These are phyloP conservation scores for Thymelicus lineola DNA, from an alignment of 2,888 invertebrate genomes.

Conservation along the genomic window DNA sequence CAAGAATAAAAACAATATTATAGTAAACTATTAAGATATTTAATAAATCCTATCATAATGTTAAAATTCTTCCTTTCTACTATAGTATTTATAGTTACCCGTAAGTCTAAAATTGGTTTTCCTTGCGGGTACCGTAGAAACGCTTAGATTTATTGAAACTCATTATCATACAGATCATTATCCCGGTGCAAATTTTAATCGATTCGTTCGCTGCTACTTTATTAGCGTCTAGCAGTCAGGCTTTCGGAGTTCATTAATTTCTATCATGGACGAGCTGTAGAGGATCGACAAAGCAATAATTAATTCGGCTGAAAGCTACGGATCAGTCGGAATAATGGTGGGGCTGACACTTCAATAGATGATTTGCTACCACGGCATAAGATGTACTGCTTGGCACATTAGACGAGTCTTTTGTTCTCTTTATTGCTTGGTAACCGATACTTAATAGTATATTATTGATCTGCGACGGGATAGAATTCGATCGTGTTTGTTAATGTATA, in stretches of 20 bases:
- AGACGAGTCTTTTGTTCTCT: constrained; percentile 27
- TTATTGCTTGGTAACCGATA: constrained; percentile 20
- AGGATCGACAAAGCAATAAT: constrained; percentile 62
- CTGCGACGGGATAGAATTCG: not conserved
- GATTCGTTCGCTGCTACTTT: constrained; percentile 25
- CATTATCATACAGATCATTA: constrained; percentile 20
- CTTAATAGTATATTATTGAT: not conserved
- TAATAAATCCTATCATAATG: no score
- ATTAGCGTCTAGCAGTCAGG: constrained; percentile 49
- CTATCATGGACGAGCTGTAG: constrained; percentile 55
- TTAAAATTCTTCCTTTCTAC: no score
- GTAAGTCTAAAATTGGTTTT: not conserved
- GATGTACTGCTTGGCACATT: constrained; percentile 21
- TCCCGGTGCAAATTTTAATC: constrained; percentile 29
- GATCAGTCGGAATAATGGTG: constrained; percentile 73
- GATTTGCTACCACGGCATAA: constrained; percentile 40
- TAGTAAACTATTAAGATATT: no score
- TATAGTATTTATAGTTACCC: no score
- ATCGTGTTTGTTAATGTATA: not conserved
- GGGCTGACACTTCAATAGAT: constrained; percentile 56
- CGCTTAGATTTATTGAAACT: not conserved
- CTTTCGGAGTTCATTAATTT: constrained; percentile 59
- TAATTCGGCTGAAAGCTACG: constrained; percentile 73
- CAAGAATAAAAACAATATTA: no score
- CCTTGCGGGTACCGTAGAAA: not conserved